Evolutionary conservation across 2,113 vertebrate genomes (phyloP).

Genomic region (Caranx ignobilis): DNA sequence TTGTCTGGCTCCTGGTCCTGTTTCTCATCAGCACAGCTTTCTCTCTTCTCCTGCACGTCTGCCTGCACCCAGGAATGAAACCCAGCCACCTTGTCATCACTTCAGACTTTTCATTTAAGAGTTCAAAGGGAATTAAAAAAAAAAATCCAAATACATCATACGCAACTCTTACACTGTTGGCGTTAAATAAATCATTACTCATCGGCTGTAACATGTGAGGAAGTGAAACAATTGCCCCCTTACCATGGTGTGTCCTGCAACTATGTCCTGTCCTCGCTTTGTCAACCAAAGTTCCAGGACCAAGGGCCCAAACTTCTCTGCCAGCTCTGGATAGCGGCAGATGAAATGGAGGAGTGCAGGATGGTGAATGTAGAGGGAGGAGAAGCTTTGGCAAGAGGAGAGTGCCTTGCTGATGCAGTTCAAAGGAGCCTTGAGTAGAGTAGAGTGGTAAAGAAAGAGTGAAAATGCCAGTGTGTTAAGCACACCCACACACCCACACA

Average conservation of each 20-base stretch:
- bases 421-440: constrained; percentile 80
- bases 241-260: constrained; percentile 13
- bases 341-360: constrained; percentile 89
- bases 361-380: constrained; percentile 87
- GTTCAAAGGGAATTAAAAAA: constrained; percentile 20
- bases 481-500: too few relatives aligned
- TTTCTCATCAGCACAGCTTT: neutral
- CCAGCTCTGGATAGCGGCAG: constrained; percentile 87
- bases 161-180: neutral
- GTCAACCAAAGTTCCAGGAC: constrained; percentile 90
- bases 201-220: neutral
- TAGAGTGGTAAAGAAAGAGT: constrained; percentile 16
- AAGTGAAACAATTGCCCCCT: neutral
- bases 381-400: constrained; percentile 81
- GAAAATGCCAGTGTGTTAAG: constrained; percentile 8
- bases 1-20: constrained; percentile 54
- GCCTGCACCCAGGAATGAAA: constrained; percentile 28
- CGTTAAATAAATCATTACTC: neutral
- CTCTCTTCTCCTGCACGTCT: constrained; percentile 6
- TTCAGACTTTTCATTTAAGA: neutral
- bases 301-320: constrained; percentile 86
- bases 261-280: constrained; percentile 63
- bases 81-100: constrained; percentile 3
- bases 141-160: neutral
- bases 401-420: constrained; percentile 85